These are phyloP conservation scores for Neodiprion virginianus DNA, from an alignment of 1,140 invertebrate species.

Conservation along the genomic window DNA sequence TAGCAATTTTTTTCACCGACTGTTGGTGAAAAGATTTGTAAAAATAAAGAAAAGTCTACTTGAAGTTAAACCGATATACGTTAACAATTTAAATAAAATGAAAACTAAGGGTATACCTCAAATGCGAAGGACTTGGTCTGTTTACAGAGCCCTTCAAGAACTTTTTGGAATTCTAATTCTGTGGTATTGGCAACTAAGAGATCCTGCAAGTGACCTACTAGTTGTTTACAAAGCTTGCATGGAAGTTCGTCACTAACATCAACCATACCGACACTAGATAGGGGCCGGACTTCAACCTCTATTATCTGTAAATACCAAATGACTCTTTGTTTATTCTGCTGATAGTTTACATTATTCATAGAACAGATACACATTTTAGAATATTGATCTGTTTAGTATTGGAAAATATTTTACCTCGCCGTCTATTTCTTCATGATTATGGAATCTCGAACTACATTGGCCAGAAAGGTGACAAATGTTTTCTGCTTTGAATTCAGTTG, in stretches of 20 bases:
- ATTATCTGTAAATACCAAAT: conserved; percentile 31
- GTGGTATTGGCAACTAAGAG: conserved; percentile 86
- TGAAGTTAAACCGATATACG: no score
- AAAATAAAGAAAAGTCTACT: no score
- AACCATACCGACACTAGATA: conserved; percentile 65
- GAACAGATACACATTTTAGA: not conserved
- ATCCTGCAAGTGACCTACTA: conserved; percentile 80
- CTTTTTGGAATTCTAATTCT: conserved; percentile 78
- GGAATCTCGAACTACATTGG: conserved; percentile 71
- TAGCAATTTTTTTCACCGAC: no score
- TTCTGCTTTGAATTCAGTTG: conserved; percentile 68
- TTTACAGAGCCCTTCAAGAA: conserved; percentile 81
- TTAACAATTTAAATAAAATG: conserved; percentile 17
- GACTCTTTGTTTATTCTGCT: not conserved
- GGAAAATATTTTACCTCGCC: conserved; percentile 44
- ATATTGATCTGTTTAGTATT: conserved; percentile 3
- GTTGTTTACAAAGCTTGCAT: conserved; percentile 84
- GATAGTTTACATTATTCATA: conserved; percentile 16
- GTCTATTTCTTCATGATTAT: conserved; percentile 68
- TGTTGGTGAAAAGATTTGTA: not conserved
- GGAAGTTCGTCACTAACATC: conserved; percentile 72
- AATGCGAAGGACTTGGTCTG: conserved; percentile 72
- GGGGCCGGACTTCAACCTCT: conserved; percentile 64
- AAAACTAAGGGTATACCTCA: conserved; percentile 47
- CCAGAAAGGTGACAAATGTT: conserved; percentile 79